Base-by-base conservation (phyloP, 2,113 vertebrate genomes). In the Chamaea fasciata region DNA sequence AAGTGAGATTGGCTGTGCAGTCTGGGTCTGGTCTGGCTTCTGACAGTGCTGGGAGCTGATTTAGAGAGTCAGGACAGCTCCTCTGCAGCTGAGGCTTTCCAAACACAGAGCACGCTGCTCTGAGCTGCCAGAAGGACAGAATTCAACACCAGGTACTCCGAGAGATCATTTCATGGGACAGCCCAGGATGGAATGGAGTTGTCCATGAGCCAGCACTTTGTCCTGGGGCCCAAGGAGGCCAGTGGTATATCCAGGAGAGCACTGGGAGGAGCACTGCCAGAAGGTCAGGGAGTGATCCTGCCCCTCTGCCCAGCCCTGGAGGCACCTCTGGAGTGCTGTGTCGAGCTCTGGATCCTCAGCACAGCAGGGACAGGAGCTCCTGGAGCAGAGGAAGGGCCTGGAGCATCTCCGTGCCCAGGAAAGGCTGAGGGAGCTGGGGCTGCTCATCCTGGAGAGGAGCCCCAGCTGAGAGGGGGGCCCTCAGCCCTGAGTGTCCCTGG, bases 61-160 rank as follows among this genome's bases (percentile, higher is more conserved):
- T 90, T 83, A 88, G 70, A 62, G 41, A 56, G 78, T 67, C 13
- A 1, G 53, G 31, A 30, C 41, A 19, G 55, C 53, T 69, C 52
- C 63, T 42, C 60, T 63, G 41, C 31, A 9, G 11, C 41, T 47
- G 13, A 3, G 56, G 50, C 64, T 82, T 33, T 56, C 46, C 41
- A 30, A 21, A 9, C 8, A 3, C 15, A 31, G 9, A 57, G 41
- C 65, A 15, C 2, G 0, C 39, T 7, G 39, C 39, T 56, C 44
- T 46, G 30, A 15, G 44, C 39, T 50, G 35, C 24, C 28, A 11
- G 26, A 19, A 33, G 49, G 44, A 15, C 4, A 13, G 83, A 70
- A 74, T 17, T 33, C 73, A 64, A 33, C 53, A 49, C 5, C 26
- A 22, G 3, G 0, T 13, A 7, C 52, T 49, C 42, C 59, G 13